Percentiles rank a stretch among this genome's conserved stretches.
phyloP scores from a whole-genome alignment of 2,797 vertebrate species.

The Acanthurus lineatus region DNA sequence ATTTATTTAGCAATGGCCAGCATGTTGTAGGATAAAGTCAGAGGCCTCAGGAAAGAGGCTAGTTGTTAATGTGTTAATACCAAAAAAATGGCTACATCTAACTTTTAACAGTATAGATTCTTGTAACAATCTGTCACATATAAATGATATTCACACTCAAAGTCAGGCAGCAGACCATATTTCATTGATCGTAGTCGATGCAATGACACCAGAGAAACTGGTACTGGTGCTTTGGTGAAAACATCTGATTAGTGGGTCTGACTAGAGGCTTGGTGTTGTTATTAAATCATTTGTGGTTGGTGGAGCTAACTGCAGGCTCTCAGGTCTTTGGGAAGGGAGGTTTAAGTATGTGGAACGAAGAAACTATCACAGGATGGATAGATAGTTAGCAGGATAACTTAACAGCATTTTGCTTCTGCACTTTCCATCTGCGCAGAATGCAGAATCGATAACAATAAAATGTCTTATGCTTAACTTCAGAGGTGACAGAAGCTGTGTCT shows the following conservation, averaged over 20 bases:
- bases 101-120: neutral
- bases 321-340: constrained; percentile 13
- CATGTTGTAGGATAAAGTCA: neutral
- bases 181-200: constrained; percentile 4
- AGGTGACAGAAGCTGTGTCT: constrained; percentile 1
- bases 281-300: constrained; percentile 16
- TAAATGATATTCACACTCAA: neutral
- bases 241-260: constrained; percentile 11
- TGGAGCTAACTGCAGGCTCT: neutral
- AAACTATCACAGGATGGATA: neutral
- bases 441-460: neutral
- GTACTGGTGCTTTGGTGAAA: constrained; percentile 3
- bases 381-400: neutral
- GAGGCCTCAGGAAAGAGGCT: neutral
- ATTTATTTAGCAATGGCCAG: constrained; percentile 1
- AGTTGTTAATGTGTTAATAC: neutral
- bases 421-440: constrained; percentile 5
- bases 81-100: constrained; percentile 1
- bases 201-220: neutral
- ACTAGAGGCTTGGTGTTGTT: neutral
- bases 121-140: constrained; percentile 2
- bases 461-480: neutral
- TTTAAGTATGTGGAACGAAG: constrained; percentile 7
- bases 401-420: neutral
- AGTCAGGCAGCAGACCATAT: neutral